Conservation (phyloP, 2,888 invertebrate genomes). For the Netelia inedita region DNA sequence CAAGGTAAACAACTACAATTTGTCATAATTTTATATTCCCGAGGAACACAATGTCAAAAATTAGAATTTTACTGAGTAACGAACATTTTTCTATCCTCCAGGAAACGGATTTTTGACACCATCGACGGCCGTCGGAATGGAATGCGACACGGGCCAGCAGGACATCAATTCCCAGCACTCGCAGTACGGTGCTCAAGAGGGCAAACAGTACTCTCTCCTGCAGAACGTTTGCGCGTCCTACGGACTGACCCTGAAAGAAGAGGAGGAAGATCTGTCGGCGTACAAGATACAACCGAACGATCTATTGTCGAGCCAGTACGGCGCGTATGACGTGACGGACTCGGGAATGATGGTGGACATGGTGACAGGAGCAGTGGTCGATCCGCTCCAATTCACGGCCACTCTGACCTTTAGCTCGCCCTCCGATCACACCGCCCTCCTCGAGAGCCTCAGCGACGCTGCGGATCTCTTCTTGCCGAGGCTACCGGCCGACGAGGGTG, state of each 20-base stretch:
- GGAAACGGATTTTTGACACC: conserved; percentile 90
- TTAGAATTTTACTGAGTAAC: neutral
- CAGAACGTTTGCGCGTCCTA: conserved; percentile 92
- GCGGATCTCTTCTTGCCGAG: conserved; percentile 93
- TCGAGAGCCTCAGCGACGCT: conserved; percentile 92
- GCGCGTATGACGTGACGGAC: conserved; percentile 89
- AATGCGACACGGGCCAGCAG: conserved; percentile 90
- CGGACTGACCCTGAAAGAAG: conserved; percentile 89
- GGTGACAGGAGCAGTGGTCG: conserved; percentile 91
- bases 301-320: conserved; percentile 87
- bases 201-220: conserved; percentile 92
- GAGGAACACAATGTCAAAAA: neutral
- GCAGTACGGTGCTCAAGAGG: conserved; percentile 84
- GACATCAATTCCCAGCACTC: conserved; percentile 85
- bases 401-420: conserved; percentile 92
- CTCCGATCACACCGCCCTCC: conserved; percentile 90
- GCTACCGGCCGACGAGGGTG: conserved; percentile 88
- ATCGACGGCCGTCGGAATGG: conserved; percentile 90
- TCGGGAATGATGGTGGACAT: conserved; percentile 93
- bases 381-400: conserved; percentile 93
- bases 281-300: conserved; percentile 91
- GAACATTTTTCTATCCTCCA: conserved; percentile 62
- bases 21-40: neutral
- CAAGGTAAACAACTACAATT: conserved; percentile 74
- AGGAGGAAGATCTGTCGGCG: conserved; percentile 91